Conservation (phyloP, 2,888 invertebrate species). For the Orchesellides sinensis region DNA sequence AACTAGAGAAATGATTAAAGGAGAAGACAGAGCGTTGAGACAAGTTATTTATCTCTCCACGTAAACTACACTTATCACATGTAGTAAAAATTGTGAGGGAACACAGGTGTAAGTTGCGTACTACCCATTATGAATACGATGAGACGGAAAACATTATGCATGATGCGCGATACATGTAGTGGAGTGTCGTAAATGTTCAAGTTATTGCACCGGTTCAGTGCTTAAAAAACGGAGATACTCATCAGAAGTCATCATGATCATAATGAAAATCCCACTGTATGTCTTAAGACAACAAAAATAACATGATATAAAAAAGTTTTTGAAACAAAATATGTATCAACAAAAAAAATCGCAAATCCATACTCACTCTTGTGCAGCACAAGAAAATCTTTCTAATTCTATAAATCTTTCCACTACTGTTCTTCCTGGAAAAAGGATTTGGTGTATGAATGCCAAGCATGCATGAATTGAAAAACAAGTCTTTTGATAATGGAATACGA, state of each 20-base stretch:
- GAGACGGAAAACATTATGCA: background rate
- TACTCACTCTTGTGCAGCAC: too few relatives aligned
- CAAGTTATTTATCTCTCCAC: slow-evolving; percentile 49
- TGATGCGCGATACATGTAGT: too few relatives aligned
- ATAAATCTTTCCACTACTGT: too few relatives aligned
- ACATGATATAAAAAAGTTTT: too few relatives aligned
- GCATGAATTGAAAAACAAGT: too few relatives aligned
- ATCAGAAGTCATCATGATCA: slow-evolving; percentile 7
- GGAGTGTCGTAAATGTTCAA: too few relatives aligned
- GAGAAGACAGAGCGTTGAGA: slow-evolving; percentile 23
- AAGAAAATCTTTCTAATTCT: too few relatives aligned
- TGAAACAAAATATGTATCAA: too few relatives aligned
- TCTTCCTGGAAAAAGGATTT: slow-evolving; percentile 45
- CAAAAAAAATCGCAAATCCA: too few relatives aligned
- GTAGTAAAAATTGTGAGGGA: slow-evolving; percentile 36
- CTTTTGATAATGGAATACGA: slow-evolving; percentile 8
- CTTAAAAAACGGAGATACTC: background rate
- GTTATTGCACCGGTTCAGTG: background rate
- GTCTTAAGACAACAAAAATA: background rate
- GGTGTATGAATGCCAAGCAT: too few relatives aligned
- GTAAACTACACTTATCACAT: slow-evolving; percentile 42
- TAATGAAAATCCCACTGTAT: background rate
- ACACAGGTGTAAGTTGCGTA: slow-evolving; percentile 22
- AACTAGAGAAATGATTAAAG: background rate
- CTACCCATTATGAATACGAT: too few relatives aligned